Percentiles rank a stretch among this genome's conserved stretches.
These are phyloP conservation scores for Sphaerodactylus townsendi DNA, from an alignment of 2,113 vertebrate genomes.

Conservation along the genomic window DNA sequence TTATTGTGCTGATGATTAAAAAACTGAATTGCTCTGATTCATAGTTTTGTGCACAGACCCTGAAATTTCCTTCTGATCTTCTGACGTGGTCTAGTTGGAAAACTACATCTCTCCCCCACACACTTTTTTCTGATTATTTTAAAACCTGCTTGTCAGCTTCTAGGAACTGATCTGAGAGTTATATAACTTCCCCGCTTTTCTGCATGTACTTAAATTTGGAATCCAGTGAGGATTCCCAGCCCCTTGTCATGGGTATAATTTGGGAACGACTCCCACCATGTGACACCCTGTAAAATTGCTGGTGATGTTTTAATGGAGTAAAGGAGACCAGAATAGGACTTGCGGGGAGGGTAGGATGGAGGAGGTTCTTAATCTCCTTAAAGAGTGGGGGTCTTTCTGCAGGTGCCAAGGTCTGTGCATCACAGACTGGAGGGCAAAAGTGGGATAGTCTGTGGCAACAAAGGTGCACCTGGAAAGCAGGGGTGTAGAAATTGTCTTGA, in stretches of 20 bases:
- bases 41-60: slow-evolving; percentile 2
- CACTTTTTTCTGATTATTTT: neutral
- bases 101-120: neutral
- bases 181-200: neutral
- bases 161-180: slow-evolving; percentile 4
- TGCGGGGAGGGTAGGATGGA: neutral
- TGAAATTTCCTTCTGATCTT: slow-evolving; percentile 18
- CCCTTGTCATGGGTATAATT: neutral
- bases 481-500: slow-evolving; percentile 55
- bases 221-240: neutral
- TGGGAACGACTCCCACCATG: neutral
- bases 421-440: slow-evolving; percentile 31
- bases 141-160: neutral
- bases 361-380: neutral
- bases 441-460: slow-evolving; percentile 18
- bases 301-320: neutral
- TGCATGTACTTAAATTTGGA: neutral
- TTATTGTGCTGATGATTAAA: neutral
- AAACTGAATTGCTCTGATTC: slow-evolving; percentile 7
- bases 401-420: slow-evolving; percentile 23
- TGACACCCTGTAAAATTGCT: neutral
- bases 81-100: neutral
- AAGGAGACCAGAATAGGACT: fast-evolving
- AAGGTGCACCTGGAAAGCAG: slow-evolving; percentile 66
- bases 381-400: slow-evolving; percentile 29